phyloP scores from a whole-genome alignment of 2,888 invertebrate species.

The Nasonovia ribisnigri region DNA sequence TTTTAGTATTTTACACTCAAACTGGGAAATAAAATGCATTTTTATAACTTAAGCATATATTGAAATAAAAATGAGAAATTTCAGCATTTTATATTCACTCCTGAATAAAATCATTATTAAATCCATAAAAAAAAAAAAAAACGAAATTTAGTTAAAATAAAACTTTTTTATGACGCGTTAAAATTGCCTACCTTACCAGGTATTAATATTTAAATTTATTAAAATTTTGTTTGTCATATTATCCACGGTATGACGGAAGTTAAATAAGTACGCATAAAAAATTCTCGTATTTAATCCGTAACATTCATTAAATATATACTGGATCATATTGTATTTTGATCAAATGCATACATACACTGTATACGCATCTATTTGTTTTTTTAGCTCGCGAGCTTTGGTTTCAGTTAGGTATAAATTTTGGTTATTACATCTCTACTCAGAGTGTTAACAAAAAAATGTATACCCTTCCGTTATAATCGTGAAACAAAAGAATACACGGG shows the following conservation, averaged over 20 bases:
- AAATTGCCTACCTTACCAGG: not conserved
- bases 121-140: not conserved
- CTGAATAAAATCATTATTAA: not conserved
- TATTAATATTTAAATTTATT: not conserved
- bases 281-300: not conserved
- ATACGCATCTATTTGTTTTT: not conserved
- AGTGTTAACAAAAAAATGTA: constrained; percentile 2
- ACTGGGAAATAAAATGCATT: not conserved
- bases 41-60: constrained; percentile 37
- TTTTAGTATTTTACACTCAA: constrained; percentile 18
- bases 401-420: not conserved
- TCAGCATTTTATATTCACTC: not conserved
- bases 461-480: not conserved
- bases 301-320: not conserved
- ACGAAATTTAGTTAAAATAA: not conserved
- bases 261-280: not conserved
- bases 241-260: not conserved
- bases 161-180: not conserved
- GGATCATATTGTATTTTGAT: not conserved
- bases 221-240: not conserved
- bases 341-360: not conserved
- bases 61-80: constrained; percentile 17
- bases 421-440: not conserved
- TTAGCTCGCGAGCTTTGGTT: not conserved
- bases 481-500: constrained; percentile 43